Conservation (phyloP, 2,888 invertebrate species). For the Thysanoteuthis rhombus region DNA sequence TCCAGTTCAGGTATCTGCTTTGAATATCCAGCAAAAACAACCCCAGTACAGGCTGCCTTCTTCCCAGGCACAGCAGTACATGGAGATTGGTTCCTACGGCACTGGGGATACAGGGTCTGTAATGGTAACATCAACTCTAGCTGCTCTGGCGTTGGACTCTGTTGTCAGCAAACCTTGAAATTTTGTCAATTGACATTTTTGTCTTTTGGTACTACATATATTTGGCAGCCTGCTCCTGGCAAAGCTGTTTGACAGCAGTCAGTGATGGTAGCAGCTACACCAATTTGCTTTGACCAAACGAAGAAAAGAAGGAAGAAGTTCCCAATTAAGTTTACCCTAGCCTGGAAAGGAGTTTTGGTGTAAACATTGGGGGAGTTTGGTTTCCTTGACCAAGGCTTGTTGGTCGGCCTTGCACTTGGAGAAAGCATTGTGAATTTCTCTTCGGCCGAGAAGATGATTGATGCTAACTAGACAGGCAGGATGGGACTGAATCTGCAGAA, state of each 20-base stretch:
- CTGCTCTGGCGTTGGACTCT: not conserved
- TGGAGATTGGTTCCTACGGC: slow-evolving; percentile 1
- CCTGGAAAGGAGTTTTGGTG: not conserved
- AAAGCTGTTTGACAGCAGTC: not conserved
- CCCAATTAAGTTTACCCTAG: not conserved
- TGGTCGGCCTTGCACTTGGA: slow-evolving; percentile 12
- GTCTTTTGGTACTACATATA: slow-evolving; percentile 18
- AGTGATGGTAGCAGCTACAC: not conserved
- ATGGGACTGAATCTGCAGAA: not conserved
- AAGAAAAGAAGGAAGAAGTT: not conserved
- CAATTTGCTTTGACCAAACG: not conserved
- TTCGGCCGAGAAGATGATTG: not conserved
- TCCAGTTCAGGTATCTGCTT: not conserved
- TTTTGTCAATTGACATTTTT: not conserved
- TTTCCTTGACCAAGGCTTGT: not conserved
- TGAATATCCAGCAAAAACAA: slow-evolving; percentile 19
- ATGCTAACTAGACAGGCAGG: not conserved
- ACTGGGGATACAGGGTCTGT: not conserved
- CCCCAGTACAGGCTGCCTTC: not conserved
- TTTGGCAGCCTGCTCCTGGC: not conserved
- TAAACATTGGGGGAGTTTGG: not conserved
- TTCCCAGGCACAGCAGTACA: not conserved
- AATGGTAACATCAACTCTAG: not conserved
- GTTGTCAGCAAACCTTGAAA: slow-evolving; percentile 25
- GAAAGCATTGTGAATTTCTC: not conserved